Evolutionary conservation across 2,888 invertebrate genomes (phyloP).

Genomic region (Melanostoma mellinum): DNA sequence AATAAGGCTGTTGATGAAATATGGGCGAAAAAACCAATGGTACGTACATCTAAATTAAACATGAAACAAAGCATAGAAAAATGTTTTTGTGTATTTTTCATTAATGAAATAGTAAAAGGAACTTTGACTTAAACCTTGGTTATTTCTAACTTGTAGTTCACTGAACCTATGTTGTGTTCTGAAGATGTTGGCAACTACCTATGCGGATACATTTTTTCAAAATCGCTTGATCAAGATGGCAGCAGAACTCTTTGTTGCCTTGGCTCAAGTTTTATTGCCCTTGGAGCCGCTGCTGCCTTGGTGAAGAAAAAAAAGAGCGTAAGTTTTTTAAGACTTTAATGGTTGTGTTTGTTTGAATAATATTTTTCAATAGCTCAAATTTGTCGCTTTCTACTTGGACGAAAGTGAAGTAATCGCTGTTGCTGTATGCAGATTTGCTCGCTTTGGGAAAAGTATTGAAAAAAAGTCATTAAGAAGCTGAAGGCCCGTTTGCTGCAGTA

Average conservation of each 20-base stretch:
- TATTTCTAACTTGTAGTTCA: too few species aligned
- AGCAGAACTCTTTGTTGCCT: constrained; percentile 83
- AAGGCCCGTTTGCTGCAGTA: constrained; percentile 86
- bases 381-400: constrained; percentile 89
- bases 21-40: too few species aligned
- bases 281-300: constrained; percentile 93
- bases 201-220: too few species aligned
- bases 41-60: too few species aligned
- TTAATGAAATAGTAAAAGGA: too few species aligned
- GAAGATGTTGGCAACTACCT: too few species aligned
- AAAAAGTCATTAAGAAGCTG: constrained; percentile 85
- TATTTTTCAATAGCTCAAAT: constrained; percentile 85
- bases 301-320: constrained; percentile 88
- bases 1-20: too few species aligned
- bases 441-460: constrained; percentile 86
- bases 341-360: neutral
- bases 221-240: too few species aligned
- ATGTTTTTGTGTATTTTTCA: too few species aligned
- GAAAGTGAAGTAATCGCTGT: constrained; percentile 88
- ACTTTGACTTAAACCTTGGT: too few species aligned
- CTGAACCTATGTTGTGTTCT: too few species aligned
- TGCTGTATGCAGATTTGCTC: constrained; percentile 90
- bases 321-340: constrained; percentile 50
- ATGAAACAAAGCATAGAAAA: too few species aligned
- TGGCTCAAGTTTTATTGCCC: constrained; percentile 95